phyloP scores from a whole-genome alignment of 2,797 vertebrate species.

The Enteromius treurensis region DNA sequence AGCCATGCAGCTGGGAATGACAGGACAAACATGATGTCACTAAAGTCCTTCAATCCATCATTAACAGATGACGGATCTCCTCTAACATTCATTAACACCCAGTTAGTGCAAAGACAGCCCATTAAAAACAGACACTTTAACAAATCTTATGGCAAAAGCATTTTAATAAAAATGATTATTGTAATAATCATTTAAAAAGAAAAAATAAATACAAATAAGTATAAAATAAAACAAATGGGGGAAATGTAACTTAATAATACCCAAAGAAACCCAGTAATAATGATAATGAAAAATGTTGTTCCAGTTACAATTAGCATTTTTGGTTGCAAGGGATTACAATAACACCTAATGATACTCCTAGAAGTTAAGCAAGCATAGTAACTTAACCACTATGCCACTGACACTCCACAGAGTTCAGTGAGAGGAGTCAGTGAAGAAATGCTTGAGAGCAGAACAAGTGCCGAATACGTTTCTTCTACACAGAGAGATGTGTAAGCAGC shows the following conservation, averaged over 20 bases:
- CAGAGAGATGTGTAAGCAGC: neutral
- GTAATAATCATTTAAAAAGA: neutral
- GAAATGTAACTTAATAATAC: neutral
- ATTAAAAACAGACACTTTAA: neutral
- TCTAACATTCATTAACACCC: constrained; percentile 34
- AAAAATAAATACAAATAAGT: neutral
- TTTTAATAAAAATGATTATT: neutral
- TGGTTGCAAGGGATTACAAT: neutral
- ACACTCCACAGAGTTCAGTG: neutral
- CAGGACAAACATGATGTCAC: constrained; percentile 66
- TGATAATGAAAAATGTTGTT: neutral
- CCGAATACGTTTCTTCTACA: neutral
- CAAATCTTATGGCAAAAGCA: neutral
- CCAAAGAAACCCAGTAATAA: neutral
- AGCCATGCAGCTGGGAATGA: constrained; percentile 74
- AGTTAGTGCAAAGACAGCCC: neutral
- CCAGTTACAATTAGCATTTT: neutral
- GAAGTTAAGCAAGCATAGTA: neutral
- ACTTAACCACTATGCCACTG: neutral
- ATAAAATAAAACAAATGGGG: neutral
- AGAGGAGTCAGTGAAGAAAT: neutral
- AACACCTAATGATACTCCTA: neutral
- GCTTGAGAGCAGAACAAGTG: neutral
- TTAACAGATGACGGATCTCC: constrained; percentile 72
- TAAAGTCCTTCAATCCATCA: constrained; percentile 73